Evolutionary conservation across 2,888 invertebrate species (phyloP), one percentile per base, ranked within the genome.

Genomic region (Apotomis capreana): DNA sequence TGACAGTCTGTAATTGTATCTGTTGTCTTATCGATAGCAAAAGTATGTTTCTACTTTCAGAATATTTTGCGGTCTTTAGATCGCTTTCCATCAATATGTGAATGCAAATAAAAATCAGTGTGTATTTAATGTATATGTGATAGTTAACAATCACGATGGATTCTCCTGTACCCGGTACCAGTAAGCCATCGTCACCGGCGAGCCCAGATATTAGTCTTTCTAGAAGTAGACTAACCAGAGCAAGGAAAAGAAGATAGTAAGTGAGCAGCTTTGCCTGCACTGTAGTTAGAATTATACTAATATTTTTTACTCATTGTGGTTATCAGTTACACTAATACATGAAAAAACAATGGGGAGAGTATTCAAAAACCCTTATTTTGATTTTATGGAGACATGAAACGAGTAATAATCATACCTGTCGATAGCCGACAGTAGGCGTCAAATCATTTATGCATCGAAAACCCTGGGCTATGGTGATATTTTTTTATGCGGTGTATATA

Each of bases 221-320:
- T 46, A 86, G 83, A 76, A 75, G n/a, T 73, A 89, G 86, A 81
- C 87, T 78, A 80, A 75, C 13, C 57, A 85, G 88, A 10, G 83
- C 78, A 3, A 87, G 82, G 58, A 91, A 91, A 81, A 80, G 91
- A 70, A 90, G 87, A 78, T 83, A 89, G 91, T 91, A 79, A 51
- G 75, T 74, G 15, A 62, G 60, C 59, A 60, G 36, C 71, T 12
- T 55, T 62, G 49, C 9, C 59, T 63, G 36, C 71, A 13, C 58
- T 62, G 49, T 49, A 9, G 49, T 9, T 9, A 49, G 10, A 49
- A 9, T 9, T 9, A 6, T 49, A 49, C 9, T 9, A 49, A 49
- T 49, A 49, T 49, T 49, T 49, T 40, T 40, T 40, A 40, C 40
- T 6, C 6, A 4, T 40, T 40, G 5, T 40, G 5, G 4, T 40